phyloP scores from a whole-genome alignment of 2,888 invertebrate species.

The Nomada fucata region DNA sequence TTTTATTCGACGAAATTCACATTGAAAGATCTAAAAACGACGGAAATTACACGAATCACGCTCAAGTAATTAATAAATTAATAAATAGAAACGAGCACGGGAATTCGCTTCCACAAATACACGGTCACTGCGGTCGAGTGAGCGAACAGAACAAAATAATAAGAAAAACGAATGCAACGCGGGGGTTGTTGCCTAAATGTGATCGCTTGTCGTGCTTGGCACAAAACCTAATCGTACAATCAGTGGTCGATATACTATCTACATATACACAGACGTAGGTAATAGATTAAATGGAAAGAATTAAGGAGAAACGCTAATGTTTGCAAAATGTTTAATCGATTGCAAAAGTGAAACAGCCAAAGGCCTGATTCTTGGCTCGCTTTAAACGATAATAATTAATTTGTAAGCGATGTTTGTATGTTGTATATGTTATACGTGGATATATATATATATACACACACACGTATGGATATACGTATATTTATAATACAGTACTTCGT shows the following conservation, averaged over 20 bases:
- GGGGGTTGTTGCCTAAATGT: slow-evolving; percentile 69
- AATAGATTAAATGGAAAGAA: slow-evolving; percentile 15
- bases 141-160: neutral
- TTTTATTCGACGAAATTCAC: slow-evolving; percentile 35
- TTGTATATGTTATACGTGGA: slow-evolving; percentile 69
- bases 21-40: slow-evolving; percentile 11
- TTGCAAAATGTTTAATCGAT: slow-evolving; percentile 29
- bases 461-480: slow-evolving; percentile 23
- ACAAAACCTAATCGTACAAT: slow-evolving; percentile 79
- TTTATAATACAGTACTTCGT: slow-evolving; percentile 14
- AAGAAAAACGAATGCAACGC: slow-evolving; percentile 33
- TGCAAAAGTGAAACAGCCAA: neutral
- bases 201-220: slow-evolving; percentile 75
- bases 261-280: slow-evolving; percentile 25
- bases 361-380: neutral
- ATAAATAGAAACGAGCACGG: neutral
- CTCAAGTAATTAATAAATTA: too few relatives aligned
- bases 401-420: slow-evolving; percentile 72
- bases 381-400: slow-evolving; percentile 24
- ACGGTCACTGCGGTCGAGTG: neutral
- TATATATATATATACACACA: slow-evolving; percentile 35
- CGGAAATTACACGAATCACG: slow-evolving; percentile 11
- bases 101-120: slow-evolving; percentile 5
- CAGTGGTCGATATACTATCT: slow-evolving; percentile 72
- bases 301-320: slow-evolving; percentile 31